Evolutionary conservation across 2,113 vertebrate genomes (phyloP).

Genomic region (Microtus ochrogaster): DNA sequence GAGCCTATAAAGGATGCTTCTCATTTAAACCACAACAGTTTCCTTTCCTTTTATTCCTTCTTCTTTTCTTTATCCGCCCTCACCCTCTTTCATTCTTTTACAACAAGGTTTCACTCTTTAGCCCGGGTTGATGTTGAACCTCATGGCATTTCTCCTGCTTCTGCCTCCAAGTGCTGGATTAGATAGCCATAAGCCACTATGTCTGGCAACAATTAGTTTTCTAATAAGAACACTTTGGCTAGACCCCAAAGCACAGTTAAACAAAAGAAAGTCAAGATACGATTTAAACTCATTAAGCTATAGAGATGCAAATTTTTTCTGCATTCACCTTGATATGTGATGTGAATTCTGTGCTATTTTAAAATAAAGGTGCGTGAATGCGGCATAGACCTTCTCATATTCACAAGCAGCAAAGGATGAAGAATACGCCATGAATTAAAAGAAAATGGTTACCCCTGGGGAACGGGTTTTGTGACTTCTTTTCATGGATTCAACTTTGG

Average conservation of each 20-base stretch:
- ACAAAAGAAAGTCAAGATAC: background rate
- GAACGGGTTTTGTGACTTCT: background rate
- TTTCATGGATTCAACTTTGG: constrained; percentile 29
- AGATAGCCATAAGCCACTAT: background rate
- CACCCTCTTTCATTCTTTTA: background rate
- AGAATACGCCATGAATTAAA: constrained; percentile 28
- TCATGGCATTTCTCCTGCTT: background rate
- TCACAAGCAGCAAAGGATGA: constrained; percentile 3
- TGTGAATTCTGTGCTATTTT: background rate
- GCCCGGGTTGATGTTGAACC: background rate
- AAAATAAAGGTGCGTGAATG: background rate
- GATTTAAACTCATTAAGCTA: background rate
- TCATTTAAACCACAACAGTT: background rate
- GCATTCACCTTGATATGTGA: background rate
- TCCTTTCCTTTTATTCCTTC: background rate
- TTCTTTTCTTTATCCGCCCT: too few species aligned
- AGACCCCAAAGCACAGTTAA: background rate
- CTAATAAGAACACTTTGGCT: background rate
- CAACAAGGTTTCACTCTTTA: background rate
- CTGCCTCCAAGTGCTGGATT: background rate
- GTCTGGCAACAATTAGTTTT: background rate
- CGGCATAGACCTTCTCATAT: background rate
- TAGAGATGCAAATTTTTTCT: background rate
- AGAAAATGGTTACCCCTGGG: background rate
- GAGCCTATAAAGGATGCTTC: background rate